These are phyloP conservation scores for Phrynocephalus versicolor DNA, from an alignment of 2,113 vertebrate genomes.

Conservation along the genomic window DNA sequence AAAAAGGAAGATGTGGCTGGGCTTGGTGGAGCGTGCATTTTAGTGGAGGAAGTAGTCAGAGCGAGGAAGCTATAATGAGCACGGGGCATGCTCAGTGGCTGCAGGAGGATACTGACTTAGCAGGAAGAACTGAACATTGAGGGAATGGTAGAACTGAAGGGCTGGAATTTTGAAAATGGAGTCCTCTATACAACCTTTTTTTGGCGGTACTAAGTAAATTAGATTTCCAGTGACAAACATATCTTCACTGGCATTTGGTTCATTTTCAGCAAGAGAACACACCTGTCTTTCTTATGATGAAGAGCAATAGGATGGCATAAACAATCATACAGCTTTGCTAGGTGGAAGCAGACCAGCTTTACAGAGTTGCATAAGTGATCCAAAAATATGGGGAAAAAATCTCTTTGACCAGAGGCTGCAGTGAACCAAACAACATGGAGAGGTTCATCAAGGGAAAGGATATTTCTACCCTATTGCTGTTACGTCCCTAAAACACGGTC, in stretches of 20 bases:
- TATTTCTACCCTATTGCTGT: not conserved
- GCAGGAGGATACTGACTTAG: too few species aligned
- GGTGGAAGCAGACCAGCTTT: slow-evolving; percentile 17
- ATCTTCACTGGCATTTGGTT: slow-evolving; percentile 50
- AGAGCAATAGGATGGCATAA: slow-evolving; percentile 43
- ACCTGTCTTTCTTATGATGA: slow-evolving; percentile 42
- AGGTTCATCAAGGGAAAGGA: not conserved
- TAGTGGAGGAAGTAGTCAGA: too few species aligned
- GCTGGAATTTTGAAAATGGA: not conserved
- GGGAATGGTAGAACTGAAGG: not conserved
- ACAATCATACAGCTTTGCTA: slow-evolving; percentile 32
- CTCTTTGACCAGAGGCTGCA: not conserved
- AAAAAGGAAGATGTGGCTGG: too few species aligned
- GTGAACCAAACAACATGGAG: not conserved
- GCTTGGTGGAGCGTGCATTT: too few species aligned
- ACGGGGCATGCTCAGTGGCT: too few species aligned
- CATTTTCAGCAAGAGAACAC: slow-evolving; percentile 44
- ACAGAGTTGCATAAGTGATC: not conserved
- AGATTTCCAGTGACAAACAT: slow-evolving; percentile 57
- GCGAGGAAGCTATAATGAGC: too few species aligned
- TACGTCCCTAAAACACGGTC: not conserved
- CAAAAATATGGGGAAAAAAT: not conserved
- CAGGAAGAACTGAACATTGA: too few species aligned
- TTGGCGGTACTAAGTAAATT: slow-evolving; percentile 35
- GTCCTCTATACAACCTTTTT: not conserved